Evolutionary conservation across 2,113 vertebrate species (phyloP).

Genomic region (Bujurquina vittata): DNA sequence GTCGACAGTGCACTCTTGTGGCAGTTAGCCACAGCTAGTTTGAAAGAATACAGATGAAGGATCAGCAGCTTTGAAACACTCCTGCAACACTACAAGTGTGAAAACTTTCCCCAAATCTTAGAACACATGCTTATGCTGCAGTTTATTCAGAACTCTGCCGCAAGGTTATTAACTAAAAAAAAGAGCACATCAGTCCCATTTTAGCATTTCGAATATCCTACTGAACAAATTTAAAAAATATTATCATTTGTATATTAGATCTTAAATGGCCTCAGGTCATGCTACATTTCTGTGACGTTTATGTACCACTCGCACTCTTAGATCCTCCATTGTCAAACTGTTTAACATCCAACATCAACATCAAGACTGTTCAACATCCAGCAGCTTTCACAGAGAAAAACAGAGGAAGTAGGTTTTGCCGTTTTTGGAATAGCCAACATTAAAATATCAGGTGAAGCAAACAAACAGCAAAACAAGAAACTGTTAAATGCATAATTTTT

Average conservation of each 20-base stretch:
- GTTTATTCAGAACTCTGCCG: neutral
- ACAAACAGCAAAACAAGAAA: no score
- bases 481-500: neutral
- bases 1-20: constrained; percentile 14
- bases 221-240: neutral
- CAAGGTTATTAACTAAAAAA: neutral
- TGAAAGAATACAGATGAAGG: neutral
- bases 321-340: neutral
- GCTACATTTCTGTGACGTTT: neutral
- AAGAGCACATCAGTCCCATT: neutral
- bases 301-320: neutral
- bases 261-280: neutral
- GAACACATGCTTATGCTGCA: neutral
- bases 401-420: neutral
- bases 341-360: no score
- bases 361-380: neutral
- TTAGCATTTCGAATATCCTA: neutral
- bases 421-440: neutral
- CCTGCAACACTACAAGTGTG: neutral
- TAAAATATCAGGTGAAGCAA: neutral
- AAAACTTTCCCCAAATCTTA: neutral
- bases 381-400: neutral
- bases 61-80: neutral
- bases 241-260: neutral
- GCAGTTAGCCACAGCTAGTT: neutral